Conservation (phyloP, 2,888 invertebrate genomes). For the Dinocampus coccinellae region DNA sequence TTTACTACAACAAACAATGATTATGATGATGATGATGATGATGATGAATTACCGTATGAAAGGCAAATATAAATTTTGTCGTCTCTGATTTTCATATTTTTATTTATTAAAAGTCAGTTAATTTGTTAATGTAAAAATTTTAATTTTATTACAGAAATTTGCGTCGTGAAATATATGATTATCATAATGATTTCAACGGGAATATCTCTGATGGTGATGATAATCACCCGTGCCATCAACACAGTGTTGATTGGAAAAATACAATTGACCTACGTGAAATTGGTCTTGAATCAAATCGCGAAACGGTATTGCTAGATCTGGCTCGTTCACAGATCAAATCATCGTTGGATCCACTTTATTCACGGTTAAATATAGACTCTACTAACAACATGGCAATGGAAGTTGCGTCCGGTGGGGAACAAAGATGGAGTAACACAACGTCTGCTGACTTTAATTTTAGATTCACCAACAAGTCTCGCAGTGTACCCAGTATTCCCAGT, state of each 20-base stretch:
- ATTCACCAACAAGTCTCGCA: constrained; percentile 67
- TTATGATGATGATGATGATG: constrained; percentile 3
- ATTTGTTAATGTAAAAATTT: constrained; percentile 12
- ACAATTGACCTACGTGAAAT: constrained; percentile 66
- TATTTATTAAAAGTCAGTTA: constrained; percentile 6
- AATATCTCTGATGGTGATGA: constrained; percentile 54
- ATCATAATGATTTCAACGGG: constrained; percentile 61
- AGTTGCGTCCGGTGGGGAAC: constrained; percentile 46
- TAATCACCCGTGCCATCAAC: constrained; percentile 54
- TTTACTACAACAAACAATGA: neutral
- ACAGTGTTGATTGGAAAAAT: constrained; percentile 64
- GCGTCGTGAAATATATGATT: constrained; percentile 53
- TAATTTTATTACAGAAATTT: constrained; percentile 46
- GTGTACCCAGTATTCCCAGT: constrained; percentile 66
- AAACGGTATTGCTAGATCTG: constrained; percentile 49
- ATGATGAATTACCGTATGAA: neutral
- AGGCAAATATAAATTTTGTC: neutral
- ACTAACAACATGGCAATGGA: constrained; percentile 52
- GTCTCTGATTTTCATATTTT: neutral
- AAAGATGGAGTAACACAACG: constrained; percentile 52
- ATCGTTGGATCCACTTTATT: constrained; percentile 56
- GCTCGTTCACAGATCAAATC: constrained; percentile 44
- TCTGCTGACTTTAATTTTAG: constrained; percentile 66
- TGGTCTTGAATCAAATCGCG: constrained; percentile 60
- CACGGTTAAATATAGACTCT: constrained; percentile 64